Evolutionary conservation across 1,140 invertebrate species (phyloP), one percentile per base, ranked within the genome.

Genomic region (Drosophila repleta): DNA sequence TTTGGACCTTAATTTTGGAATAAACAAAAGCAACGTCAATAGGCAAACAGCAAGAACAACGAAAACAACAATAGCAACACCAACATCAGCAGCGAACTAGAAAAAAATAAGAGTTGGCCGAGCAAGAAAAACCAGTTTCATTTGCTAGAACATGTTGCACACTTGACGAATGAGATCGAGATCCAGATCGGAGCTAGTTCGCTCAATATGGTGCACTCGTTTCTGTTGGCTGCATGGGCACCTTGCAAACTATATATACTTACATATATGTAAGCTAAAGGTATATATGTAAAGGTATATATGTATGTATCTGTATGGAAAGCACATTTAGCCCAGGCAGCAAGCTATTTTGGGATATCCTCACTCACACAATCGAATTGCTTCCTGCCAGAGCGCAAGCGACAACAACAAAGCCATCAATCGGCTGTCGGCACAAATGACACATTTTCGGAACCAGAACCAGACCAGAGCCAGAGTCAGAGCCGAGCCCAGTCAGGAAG

Each of bases 1-100:
- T 76, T 62, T 60, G 66, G 56, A 51, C 62, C 77, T 85, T 87
- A 85, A 87, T 85, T 85, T 87, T 78, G 83, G 78, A 85, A 87
- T 67, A 85, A 85, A 85, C 66, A 85, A 81, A 77, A 85, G 77
- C 82, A 85, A 70, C 80, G 51, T 53, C 52, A 49, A 63, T 21
- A 61, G 32, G 17, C 13, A 20, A 49, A 5, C 43, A 49, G 35
- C 51, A 70, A 18, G 37, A 69, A 68, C 62, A 66, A 68, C 49
- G 78, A 75, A 8, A 66, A n/a, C n/a, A n/a, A n/a, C n/a, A 45
- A n/a, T n/a, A n/a, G n/a, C 41, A 64, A 3, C 32, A 48, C 29
- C 51, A 70, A 43, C 37, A 56, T 13, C 13, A 55, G 21, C 37
- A 39, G 24, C 20, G 20, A 71, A 71, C 53, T 71, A 74, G 29